Base-by-base conservation (phyloP, 1,140 invertebrate species). In the Papilio polyxenes region DNA sequence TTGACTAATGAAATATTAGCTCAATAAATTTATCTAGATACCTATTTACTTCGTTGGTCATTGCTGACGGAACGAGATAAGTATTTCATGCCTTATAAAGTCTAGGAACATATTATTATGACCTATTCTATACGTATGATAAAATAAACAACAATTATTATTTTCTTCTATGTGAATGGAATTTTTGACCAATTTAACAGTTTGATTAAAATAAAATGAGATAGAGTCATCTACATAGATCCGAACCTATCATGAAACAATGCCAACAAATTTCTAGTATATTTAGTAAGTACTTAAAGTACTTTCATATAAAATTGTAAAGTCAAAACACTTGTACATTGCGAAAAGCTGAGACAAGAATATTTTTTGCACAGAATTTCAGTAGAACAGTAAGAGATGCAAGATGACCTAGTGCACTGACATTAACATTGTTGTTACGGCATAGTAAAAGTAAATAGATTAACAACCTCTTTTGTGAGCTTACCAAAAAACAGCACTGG, bases 1-100 rank as follows among this genome's bases (percentile, higher is more conserved):
- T 76, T 76, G 75, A 76, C 75, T 76, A 76, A 76, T 31, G 53
- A 23, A 51, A 76, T 76, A 76, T 53, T 76, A 51, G 75, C 75
- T 49, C 23, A 51, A 76, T 51, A 53, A 49, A 76, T 48, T 20
- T 10, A 51, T 44, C 31, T 53, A 76, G 44, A 48, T 53, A 76
- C 17, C 72, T 75, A 49, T 76, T 53, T 76, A 53, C 75, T 20
- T 53, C 31, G 75, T 51, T 53, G 49, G 48, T 76, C 75, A 72
- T 72, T 72, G 65, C 65, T 72, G 48, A 51, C 74, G 75, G 48
- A 23, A 76, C 44, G 44, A 76, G 75, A 20, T 53, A 76, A 76
- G 49, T 20, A 49, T 49, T 75, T 76, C n/a, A 72, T 40, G 65
- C 31, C 65, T 40, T 72, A 72, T 72, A 72, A 72, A 72, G 31